phyloP scores from a whole-genome alignment of 37 sponge, comb jelly and placozoan genomes.

The Oscarella lobularis region DNA sequence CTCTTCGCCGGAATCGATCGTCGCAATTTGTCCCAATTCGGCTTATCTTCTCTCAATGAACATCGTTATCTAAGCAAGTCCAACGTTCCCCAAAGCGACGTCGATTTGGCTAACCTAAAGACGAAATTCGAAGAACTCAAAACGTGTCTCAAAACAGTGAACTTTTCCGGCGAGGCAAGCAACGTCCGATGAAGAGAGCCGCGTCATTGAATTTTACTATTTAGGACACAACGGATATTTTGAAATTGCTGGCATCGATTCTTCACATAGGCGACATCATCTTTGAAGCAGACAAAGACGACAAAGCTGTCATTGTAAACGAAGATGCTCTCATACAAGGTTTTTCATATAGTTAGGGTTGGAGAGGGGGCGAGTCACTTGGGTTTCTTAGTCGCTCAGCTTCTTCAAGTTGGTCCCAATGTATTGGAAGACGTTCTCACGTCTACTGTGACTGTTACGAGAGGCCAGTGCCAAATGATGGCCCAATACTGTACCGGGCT shows the following conservation, averaged over 20 bases:
- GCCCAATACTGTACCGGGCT: background rate
- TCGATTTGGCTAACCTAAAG: too few relatives aligned
- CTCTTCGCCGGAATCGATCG: background rate
- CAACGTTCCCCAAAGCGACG: too few relatives aligned
- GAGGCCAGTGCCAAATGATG: slow-evolving; percentile 15
- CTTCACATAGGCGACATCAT: background rate
- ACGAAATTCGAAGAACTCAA: background rate
- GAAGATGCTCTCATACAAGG: background rate
- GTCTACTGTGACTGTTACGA: slow-evolving; percentile 46
- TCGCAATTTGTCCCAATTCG: background rate
- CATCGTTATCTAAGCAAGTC: too few relatives aligned
- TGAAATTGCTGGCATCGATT: background rate
- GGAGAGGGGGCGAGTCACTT: too few relatives aligned
- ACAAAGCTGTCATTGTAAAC: background rate
- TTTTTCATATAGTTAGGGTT: background rate
- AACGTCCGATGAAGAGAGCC: too few relatives aligned
- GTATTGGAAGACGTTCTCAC: slow-evolving; percentile 28
- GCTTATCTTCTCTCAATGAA: background rate
- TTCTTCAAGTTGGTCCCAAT: background rate
- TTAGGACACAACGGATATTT: background rate
- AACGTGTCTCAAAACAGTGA: background rate
- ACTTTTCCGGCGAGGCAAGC: too few relatives aligned
- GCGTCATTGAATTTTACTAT: too few relatives aligned
- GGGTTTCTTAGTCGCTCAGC: background rate
- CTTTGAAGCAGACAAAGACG: background rate